Evolutionary conservation across 2,797 vertebrate species (phyloP).

Genomic region (Hephaestus fuliginosus): DNA sequence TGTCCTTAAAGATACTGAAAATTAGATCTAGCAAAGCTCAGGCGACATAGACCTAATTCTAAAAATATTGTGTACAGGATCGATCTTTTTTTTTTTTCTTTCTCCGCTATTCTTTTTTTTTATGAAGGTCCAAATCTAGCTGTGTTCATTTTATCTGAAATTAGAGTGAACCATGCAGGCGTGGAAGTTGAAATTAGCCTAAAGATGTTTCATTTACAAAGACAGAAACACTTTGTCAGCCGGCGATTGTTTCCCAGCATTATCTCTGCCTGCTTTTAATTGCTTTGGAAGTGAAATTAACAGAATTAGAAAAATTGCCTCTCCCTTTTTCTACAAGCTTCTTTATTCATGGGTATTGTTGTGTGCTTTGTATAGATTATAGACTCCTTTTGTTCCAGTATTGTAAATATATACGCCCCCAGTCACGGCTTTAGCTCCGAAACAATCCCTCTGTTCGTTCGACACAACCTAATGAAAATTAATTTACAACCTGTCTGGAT

Average conservation of each 20-base stretch:
- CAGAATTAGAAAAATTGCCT: conserved; percentile 96
- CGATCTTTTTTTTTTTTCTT: conserved; percentile 79
- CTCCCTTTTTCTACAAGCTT: conserved; percentile 90
- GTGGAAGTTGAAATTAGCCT: conserved; percentile 92
- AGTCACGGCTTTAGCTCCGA: conserved; percentile 89
- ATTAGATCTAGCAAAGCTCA: conserved; percentile 85
- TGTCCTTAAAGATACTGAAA: conserved; percentile 89
- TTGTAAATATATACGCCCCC: conserved; percentile 93
- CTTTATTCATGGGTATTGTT: conserved; percentile 95
- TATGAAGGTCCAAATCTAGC: conserved; percentile 88
- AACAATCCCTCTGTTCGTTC: conserved; percentile 80
- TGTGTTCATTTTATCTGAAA: conserved; percentile 96
- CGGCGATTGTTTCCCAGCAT: conserved; percentile 91
- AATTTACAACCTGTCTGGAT: conserved; percentile 83
- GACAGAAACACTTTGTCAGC: conserved; percentile 92
- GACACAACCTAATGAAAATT: conserved; percentile 83
- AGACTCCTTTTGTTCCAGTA: conserved; percentile 92
- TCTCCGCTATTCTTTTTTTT: conserved; percentile 63
- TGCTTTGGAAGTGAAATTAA: conserved; percentile 98
- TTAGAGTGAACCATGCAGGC: conserved; percentile 89
- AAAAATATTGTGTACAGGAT: conserved; percentile 88
- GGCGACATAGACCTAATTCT: conserved; percentile 79
- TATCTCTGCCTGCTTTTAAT: conserved; percentile 95
- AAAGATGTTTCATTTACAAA: conserved; percentile 94
- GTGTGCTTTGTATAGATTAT: conserved; percentile 95